Conservation (phyloP, 2,797 vertebrate genomes). For the Cyclopterus lumpus region DNA sequence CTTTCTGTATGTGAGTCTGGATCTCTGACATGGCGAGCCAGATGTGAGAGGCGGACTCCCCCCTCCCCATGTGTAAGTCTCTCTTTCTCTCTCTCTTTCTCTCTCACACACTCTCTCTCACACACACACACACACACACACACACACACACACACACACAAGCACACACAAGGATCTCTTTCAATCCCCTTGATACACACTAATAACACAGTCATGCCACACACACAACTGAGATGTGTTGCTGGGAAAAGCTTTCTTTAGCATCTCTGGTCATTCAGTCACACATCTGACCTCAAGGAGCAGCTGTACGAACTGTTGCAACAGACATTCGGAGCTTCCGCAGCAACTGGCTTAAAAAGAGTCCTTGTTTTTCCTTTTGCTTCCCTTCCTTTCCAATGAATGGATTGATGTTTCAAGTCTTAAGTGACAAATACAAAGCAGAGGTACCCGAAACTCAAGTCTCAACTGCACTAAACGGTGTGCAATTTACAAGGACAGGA, state of each 20-base stretch:
- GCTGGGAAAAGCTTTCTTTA: constrained; percentile 24
- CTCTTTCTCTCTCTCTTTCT: constrained; percentile 31
- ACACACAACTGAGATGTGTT: constrained; percentile 20
- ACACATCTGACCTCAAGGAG: constrained; percentile 24
- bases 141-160: constrained; percentile 49
- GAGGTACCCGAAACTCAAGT: neutral
- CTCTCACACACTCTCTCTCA: constrained; percentile 24
- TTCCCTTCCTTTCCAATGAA: neutral
- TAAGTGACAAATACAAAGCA: neutral
- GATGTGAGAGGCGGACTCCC: constrained; percentile 73
- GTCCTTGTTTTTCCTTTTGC: neutral
- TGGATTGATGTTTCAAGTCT: neutral
- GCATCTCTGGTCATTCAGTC: constrained; percentile 34
- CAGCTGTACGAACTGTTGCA: constrained; percentile 11
- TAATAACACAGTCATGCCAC: constrained; percentile 45
- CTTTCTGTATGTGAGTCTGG: constrained; percentile 53
- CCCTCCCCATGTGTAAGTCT: constrained; percentile 21
- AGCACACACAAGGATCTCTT: constrained; percentile 77
- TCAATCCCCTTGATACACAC: constrained; percentile 65
- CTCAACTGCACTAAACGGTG: neutral
- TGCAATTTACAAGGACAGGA: neutral
- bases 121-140: constrained; percentile 37
- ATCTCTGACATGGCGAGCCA: constrained; percentile 69
- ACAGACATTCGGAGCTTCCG: neutral
- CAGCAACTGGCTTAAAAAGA: neutral